Base-by-base conservation (phyloP, 2,113 vertebrate genomes). In the Stegostoma tigrinum region DNA sequence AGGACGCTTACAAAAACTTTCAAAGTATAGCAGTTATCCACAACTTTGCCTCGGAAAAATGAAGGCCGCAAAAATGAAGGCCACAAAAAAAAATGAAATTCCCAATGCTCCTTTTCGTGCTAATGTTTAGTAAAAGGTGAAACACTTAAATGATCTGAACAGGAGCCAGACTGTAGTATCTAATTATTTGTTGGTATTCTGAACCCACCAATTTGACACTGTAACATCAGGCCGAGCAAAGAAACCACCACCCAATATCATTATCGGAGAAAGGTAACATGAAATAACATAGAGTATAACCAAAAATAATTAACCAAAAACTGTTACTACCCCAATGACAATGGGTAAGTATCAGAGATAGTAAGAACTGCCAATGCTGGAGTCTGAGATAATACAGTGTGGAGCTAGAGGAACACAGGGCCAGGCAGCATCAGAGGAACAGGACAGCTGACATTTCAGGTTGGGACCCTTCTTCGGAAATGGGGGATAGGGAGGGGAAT, bases 51-150 rank as follows among this genome's bases (percentile, higher is more conserved):
- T 42, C n/a, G 42, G n/a, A n/a, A 1, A 83, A 1, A 38, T 38
- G 48, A 83, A 38, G 78, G 78, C 78, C n/a, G 42, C 78, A n/a
- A 1, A 83, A 1, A 38, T 38, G 48, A 83, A 38, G 78, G 78
- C 78, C n/a, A 3, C 78, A 83, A 23, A 83, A 42, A 83, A 83
- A 38, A 2, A 3, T 14, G 10, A 83, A 38, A 83, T 38, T 83
- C 78, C 42, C 34, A 83, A n/a, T 19, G 78, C 42, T 83, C 78
- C 78, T 42, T 38, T 83, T 38, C n/a, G 42, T 38, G 78, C n/a
- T 38, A 83, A 83, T 83, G 34, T 83, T 83, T 83, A 83, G 78
- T 83, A 83, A 83, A 83, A 83, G 78, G n/a, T 17, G 78, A 83
- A 83, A 42, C 12, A 83, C 42, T 83, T 83, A 83, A 19, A 42